A percentile compares a stretch with the other conserved stretches of the same genome.
Evolutionary conservation across 2,888 invertebrate genomes (phyloP).

Genomic region (Chalcis sispes): DNA sequence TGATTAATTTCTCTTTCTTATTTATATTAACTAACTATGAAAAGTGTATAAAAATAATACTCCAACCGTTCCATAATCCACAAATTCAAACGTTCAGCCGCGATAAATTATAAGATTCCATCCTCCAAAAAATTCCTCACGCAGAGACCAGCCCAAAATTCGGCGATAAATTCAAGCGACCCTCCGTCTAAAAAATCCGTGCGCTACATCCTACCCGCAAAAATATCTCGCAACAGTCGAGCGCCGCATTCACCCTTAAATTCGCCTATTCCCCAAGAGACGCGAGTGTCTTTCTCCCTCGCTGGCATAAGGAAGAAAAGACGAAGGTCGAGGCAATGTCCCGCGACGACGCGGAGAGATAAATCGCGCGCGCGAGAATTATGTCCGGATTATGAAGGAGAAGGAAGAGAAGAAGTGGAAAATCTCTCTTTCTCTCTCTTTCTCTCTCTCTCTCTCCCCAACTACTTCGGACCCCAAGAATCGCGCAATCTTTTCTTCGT

Average conservation of each 20-base stretch:
- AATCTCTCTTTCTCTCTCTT: not conserved
- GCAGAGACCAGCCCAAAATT: not conserved
- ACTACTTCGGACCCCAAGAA: too few species aligned
- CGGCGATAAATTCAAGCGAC: not conserved
- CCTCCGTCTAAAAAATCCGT: too few species aligned
- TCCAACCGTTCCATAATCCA: too few species aligned
- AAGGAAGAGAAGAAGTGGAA: too few species aligned
- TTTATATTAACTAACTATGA: too few species aligned
- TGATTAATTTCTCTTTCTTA: too few species aligned
- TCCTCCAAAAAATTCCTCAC: too few species aligned
- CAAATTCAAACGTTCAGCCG: too few species aligned
- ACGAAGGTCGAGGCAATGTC: not conserved
- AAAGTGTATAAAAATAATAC: too few species aligned
- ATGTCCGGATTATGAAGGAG: conserved; percentile 52
- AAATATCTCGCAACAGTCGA: not conserved
- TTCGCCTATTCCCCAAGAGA: not conserved
- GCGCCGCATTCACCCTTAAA: not conserved
- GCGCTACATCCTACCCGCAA: not conserved
- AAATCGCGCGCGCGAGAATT: conserved; percentile 67
- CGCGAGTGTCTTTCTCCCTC: not conserved
- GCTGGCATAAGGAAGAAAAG: conserved; percentile 39
- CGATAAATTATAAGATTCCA: too few species aligned
- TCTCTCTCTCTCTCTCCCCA: too few species aligned
- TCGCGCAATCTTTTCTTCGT: conserved; percentile 63
- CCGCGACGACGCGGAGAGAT: conserved; percentile 63